Conservation (phyloP, 2,888 invertebrate species). For the Ptycholaimellus sp. region DNA sequence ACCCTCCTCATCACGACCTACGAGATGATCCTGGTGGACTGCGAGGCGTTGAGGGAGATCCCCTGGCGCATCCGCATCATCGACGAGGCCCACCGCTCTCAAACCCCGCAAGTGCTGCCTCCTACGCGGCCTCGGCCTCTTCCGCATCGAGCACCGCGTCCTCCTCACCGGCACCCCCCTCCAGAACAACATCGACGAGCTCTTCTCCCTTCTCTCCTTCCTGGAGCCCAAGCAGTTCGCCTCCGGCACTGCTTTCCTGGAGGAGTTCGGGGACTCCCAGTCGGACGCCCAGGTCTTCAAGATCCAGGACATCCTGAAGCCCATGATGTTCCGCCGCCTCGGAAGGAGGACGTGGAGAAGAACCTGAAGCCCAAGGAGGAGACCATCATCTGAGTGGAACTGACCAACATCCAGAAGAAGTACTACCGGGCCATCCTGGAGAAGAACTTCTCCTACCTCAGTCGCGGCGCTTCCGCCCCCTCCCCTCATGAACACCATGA, state of each 20-base stretch:
- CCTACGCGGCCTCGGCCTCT: constrained; percentile 12
- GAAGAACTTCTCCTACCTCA: constrained; percentile 22
- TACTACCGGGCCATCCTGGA: constrained; percentile 28
- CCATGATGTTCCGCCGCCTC: constrained; percentile 2
- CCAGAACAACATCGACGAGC: constrained; percentile 93
- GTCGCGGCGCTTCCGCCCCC: background rate
- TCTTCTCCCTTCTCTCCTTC: constrained; percentile 89
- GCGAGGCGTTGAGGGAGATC: constrained; percentile 69
- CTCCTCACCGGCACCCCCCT: constrained; percentile 60
- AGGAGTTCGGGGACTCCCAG: constrained; percentile 3
- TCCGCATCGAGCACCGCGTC: constrained; percentile 55
- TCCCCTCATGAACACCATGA: constrained; percentile 23
- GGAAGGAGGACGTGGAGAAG: constrained; percentile 10
- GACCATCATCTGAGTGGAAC: constrained; percentile 27
- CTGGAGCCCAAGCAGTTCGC: constrained; percentile 86
- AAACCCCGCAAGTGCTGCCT: too few relatives aligned
- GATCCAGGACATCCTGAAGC: background rate
- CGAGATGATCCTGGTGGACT: constrained; percentile 91
- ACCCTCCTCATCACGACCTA: constrained; percentile 94
- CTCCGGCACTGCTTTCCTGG: constrained; percentile 1
- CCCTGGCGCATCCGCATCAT: constrained; percentile 90
- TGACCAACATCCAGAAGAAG: constrained; percentile 28
- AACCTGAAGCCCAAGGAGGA: constrained; percentile 25
- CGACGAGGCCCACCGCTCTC: constrained; percentile 93
- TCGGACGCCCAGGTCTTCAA: background rate